These are phyloP conservation scores for Formicarius rufipectus DNA, from an alignment of 2,113 vertebrate species.

Conservation along the genomic window DNA sequence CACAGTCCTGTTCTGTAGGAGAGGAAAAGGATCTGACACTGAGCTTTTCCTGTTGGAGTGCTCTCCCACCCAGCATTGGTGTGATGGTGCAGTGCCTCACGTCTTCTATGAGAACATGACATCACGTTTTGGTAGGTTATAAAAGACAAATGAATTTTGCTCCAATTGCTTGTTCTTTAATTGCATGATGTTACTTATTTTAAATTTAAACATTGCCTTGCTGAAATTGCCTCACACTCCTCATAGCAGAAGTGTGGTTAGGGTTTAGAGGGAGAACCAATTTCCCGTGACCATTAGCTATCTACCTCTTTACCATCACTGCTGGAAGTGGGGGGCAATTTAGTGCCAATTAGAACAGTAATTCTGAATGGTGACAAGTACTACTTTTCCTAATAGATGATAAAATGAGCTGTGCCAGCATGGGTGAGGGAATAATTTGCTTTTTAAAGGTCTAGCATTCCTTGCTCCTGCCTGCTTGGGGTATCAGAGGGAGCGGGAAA, in stretches of 20 bases:
- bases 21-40: background rate
- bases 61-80: background rate
- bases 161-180: background rate
- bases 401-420: background rate
- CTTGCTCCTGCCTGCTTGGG: background rate
- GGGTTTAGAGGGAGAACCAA: background rate
- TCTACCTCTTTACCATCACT: background rate
- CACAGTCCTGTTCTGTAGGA: background rate
- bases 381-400: background rate
- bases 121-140: background rate
- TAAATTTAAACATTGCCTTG: background rate
- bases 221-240: background rate
- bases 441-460: background rate
- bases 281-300: background rate
- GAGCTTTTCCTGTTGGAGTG: too few relatives aligned
- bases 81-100: rapidly evolving
- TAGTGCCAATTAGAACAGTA: constrained; percentile 10
- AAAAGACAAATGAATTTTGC: background rate
- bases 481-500: background rate
- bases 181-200: background rate
- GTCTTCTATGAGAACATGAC: background rate
- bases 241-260: background rate
- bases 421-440: background rate
- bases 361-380: background rate
- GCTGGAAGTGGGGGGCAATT: background rate